Percentiles rank a stretch among this genome's conserved stretches.
Conservation (phyloP, 2,888 invertebrate species). For the Mimachlamys varia region DNA sequence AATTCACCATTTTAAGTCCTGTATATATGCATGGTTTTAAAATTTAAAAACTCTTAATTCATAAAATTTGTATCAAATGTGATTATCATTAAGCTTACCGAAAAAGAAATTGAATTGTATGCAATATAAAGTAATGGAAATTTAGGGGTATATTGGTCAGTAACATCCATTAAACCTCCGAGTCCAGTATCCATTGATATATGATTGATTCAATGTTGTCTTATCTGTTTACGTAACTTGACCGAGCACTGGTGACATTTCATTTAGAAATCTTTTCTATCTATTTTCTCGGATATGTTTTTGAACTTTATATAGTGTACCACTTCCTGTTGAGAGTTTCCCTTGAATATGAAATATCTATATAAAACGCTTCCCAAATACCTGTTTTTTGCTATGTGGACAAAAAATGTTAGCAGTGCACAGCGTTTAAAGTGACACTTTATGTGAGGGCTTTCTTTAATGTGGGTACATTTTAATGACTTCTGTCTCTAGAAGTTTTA, state of each 20-base stretch:
- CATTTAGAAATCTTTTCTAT: background rate
- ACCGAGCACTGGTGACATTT: background rate
- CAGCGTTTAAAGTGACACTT: background rate
- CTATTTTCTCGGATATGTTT: background rate
- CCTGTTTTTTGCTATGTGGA: background rate
- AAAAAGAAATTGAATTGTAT: background rate
- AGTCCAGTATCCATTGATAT: background rate
- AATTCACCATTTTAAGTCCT: background rate
- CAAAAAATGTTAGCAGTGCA: background rate
- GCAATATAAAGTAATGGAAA: background rate
- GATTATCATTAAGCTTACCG: no score
- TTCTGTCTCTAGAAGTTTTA: background rate
- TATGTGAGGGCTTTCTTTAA: background rate
- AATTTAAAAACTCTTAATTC: no score
- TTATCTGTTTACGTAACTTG: conserved; percentile 21
- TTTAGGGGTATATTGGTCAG: background rate
- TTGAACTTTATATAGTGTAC: background rate
- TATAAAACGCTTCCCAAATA: background rate
- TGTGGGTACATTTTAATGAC: background rate
- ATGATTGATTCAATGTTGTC: background rate
- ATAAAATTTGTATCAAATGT: no score
- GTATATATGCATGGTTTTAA: background rate
- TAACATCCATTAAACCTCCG: no score
- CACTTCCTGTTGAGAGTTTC: background rate
- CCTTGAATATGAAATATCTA: no score